These are phyloP conservation scores for Rattus rattus DNA, from an alignment of 2,113 vertebrate species.

Conservation along the genomic window DNA sequence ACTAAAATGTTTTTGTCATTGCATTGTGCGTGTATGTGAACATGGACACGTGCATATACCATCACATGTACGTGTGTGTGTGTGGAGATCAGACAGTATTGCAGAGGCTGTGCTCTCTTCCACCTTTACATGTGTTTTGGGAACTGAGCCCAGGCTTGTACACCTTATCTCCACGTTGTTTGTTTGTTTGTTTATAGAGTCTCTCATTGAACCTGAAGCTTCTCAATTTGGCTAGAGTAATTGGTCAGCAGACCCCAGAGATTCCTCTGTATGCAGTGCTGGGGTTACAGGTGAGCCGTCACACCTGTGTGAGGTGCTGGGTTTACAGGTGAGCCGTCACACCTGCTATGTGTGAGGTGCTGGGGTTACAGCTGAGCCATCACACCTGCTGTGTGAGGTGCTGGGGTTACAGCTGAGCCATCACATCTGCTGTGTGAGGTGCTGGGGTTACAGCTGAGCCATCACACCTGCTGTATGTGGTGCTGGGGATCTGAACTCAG, in stretches of 20 bases:
- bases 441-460: neutral
- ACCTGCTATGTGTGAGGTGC: too few species aligned
- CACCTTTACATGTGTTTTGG: neutral
- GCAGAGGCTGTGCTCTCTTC: too few species aligned
- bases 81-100: neutral
- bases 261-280: neutral
- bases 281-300: neutral
- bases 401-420: too few species aligned
- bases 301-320: too few species aligned
- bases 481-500: neutral
- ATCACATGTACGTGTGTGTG: neutral
- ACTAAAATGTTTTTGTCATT: neutral
- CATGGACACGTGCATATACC: too few species aligned
- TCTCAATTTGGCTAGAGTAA: neutral
- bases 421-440: neutral
- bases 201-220: neutral
- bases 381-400: too few species aligned
- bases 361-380: neutral
- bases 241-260: too few species aligned
- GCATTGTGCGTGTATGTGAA: neutral
- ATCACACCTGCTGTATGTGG: too few species aligned
- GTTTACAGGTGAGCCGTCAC: too few species aligned
- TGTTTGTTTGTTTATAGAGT: neutral
- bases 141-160: neutral
- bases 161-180: neutral